These are phyloP conservation scores for Crossocerus cetratus DNA, from an alignment of 2,888 invertebrate species.

Conservation along the genomic window DNA sequence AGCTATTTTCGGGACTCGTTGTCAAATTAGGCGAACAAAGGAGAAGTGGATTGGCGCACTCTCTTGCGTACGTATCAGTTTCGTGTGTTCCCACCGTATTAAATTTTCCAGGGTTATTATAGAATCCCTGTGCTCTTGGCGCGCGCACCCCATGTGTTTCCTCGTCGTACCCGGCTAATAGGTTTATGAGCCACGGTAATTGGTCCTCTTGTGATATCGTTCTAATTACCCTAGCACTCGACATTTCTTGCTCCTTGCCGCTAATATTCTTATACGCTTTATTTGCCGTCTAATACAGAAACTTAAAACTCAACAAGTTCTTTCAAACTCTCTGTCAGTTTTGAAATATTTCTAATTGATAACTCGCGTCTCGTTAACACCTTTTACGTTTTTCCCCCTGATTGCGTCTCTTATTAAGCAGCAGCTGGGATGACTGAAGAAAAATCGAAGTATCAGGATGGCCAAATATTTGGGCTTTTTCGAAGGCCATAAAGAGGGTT, in stretches of 20 bases:
- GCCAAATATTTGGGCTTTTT: constrained; percentile 28
- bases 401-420: constrained; percentile 7
- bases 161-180: neutral
- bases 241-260: neutral
- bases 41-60: no score
- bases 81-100: neutral
- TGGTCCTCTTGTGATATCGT: neutral
- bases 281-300: no score
- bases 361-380: no score
- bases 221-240: neutral
- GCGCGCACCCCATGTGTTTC: neutral
- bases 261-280: neutral
- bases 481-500: constrained; percentile 38
- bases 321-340: no score
- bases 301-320: no score
- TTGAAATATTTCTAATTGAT: no score
- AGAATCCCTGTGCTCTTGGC: neutral
- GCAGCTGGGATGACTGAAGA: constrained; percentile 8
- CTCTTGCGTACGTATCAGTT: no score
- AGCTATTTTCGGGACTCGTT: no score
- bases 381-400: constrained; percentile 1
- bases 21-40: neutral
- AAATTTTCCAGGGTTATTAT: neutral
- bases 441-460: constrained; percentile 16
- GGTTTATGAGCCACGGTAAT: constrained; percentile 2